Base-by-base conservation (phyloP, 2,113 vertebrate genomes). In the Condylura cristata region DNA sequence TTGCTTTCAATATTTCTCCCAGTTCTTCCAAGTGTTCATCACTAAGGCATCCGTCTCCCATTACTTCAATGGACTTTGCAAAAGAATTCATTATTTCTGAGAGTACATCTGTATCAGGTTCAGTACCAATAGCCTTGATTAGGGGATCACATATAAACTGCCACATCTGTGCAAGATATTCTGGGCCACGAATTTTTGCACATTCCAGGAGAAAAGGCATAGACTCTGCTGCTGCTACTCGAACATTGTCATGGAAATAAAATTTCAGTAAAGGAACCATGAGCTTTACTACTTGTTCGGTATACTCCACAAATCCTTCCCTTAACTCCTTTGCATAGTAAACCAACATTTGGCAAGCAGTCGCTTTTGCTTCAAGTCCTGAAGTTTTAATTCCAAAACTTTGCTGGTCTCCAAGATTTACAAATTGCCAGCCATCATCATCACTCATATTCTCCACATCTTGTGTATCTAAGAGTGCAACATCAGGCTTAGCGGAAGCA, bases 51-150 rank as follows among this genome's bases (percentile, higher is more conserved):
- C 99, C 99, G 82, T 99, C 99, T 97, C 99, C 99, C 99, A 99
- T 99, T 93, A 99, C 97, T 95, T 99, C 99, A 65, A 99, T 98
- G 89, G 99, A 99, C 99, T 99, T 99, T 63, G 99, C 99, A 95
- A 99, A 99, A 39, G 99, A 99, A 97, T 99, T 99, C 99, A 99
- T 99, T 96, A 99, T 99, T 98, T 99, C 99, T 4, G 99, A 99
- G 46, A 99, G 98, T 81, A 99, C 99, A 91, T 99, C 99, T 0
- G 99, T 99, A 97, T 99, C 99, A 0, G 99, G 99, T 96, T 99
- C 99, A 0, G 99, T 99, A n/a, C 99, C 99, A 91, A 99, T 99
- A 90, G 99, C 98, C 98, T 99, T 99, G 98, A 99, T 99, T 96
- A 99, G 99, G 0, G 99, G 99, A 93, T 99, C 99, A 80, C 99